phyloP scores from a whole-genome alignment of 2,888 invertebrate species.

The Rosalia funebris region DNA sequence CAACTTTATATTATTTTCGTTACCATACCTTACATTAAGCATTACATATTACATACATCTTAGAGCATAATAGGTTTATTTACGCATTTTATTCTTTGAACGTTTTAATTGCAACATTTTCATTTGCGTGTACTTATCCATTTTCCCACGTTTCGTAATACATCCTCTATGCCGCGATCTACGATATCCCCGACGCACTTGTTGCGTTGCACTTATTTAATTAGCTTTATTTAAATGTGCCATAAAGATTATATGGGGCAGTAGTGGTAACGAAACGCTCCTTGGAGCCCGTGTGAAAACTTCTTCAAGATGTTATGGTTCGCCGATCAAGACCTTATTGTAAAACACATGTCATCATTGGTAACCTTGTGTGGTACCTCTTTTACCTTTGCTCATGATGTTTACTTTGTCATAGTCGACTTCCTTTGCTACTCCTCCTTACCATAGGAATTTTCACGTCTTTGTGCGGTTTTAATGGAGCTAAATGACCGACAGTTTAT shows the following conservation, averaged over 20 bases:
- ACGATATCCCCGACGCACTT: constrained; percentile 15
- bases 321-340: constrained; percentile 56
- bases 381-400: constrained; percentile 43
- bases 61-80: too few relatives aligned
- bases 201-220: constrained; percentile 14
- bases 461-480: constrained; percentile 13
- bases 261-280: constrained; percentile 50
- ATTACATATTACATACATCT: too few relatives aligned
- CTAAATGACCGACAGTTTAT: constrained; percentile 1
- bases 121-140: background rate
- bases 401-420: constrained; percentile 36
- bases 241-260: constrained; percentile 57
- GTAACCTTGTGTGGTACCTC: constrained; percentile 52
- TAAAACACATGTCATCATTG: constrained; percentile 50
- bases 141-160: constrained; percentile 33
- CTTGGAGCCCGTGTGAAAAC: constrained; percentile 55
- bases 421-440: constrained; percentile 4
- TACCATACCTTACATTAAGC: too few relatives aligned
- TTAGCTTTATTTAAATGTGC: constrained; percentile 11
- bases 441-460: constrained; percentile 17
- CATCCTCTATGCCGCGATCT: constrained; percentile 16
- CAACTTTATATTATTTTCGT: too few relatives aligned
- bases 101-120: background rate
- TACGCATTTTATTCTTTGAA: too few relatives aligned
- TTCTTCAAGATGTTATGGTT: constrained; percentile 56